These are phyloP conservation scores for Drosophila equinoxialis DNA, from an alignment of 1,140 invertebrate species.

Conservation along the genomic window DNA sequence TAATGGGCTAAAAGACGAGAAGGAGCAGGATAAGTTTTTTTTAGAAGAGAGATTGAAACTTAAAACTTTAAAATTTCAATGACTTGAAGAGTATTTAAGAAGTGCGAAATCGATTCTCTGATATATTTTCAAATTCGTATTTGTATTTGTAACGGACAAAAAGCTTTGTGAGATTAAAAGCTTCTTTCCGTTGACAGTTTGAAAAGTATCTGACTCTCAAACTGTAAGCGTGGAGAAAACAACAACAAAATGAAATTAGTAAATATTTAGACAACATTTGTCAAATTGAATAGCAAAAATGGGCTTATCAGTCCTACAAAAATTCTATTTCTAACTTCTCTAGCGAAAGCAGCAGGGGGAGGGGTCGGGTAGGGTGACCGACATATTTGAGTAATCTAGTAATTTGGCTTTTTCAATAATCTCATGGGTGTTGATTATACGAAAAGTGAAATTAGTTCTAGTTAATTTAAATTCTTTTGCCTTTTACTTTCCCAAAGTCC, in stretches of 20 bases:
- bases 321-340: neutral
- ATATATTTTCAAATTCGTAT: neutral
- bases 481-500: no score
- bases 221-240: slow-evolving; percentile 22
- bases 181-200: slow-evolving; percentile 14
- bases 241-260: slow-evolving; percentile 10
- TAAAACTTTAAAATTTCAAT: no score
- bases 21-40: no score
- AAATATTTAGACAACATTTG: slow-evolving; percentile 18
- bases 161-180: slow-evolving; percentile 29
- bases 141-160: slow-evolving; percentile 19
- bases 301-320: neutral
- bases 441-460: no score
- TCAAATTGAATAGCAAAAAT: neutral
- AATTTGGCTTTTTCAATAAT: slow-evolving; percentile 11
- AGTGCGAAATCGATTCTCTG: no score
- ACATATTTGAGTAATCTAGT: neutral
- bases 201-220: neutral
- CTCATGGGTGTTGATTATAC: no score
- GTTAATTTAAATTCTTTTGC: no score
- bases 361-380: no score
- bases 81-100: no score
- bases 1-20: no score
- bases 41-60: no score
- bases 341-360: neutral